A percentile compares a stretch with the other conserved stretches of the same genome.
Conservation (phyloP, 2,113 vertebrate genomes). For the Cynocephalus volans region DNA sequence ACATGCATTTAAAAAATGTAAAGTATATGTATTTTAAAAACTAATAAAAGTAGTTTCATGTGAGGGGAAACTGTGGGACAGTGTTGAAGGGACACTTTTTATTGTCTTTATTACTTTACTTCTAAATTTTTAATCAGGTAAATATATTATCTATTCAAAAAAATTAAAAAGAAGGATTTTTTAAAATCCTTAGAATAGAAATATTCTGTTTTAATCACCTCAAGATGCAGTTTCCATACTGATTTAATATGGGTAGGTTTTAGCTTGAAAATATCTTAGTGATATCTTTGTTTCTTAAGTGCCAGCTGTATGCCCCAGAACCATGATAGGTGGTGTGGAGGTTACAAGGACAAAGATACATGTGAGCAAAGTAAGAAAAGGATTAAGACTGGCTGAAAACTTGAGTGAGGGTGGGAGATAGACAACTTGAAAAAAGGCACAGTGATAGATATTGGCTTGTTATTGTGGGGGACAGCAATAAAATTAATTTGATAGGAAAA, state of each 20-base stretch:
- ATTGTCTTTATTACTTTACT: background rate
- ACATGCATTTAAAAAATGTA: background rate
- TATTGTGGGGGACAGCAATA: conserved; percentile 2
- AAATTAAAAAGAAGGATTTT: background rate
- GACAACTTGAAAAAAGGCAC: background rate
- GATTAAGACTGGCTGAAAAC: background rate
- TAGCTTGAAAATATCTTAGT: conserved; percentile 35
- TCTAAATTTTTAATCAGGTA: background rate
- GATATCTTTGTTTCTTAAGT: conserved; percentile 13
- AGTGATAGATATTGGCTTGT: background rate
- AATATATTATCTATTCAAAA: background rate
- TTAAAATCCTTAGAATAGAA: background rate
- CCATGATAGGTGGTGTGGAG: background rate
- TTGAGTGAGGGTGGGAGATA: background rate
- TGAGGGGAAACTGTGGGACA: background rate
- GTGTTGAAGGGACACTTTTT: background rate
- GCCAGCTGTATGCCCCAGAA: background rate
- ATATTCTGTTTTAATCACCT: background rate
- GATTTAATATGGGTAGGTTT: conserved; percentile 15
- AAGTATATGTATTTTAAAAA: background rate
- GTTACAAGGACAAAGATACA: background rate
- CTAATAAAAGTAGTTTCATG: background rate
- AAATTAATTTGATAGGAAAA: conserved; percentile 23
- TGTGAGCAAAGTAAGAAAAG: background rate
- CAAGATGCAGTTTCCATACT: background rate